Conservation (phyloP, 2,888 invertebrate species). For the Tetheella fluctuosa region DNA sequence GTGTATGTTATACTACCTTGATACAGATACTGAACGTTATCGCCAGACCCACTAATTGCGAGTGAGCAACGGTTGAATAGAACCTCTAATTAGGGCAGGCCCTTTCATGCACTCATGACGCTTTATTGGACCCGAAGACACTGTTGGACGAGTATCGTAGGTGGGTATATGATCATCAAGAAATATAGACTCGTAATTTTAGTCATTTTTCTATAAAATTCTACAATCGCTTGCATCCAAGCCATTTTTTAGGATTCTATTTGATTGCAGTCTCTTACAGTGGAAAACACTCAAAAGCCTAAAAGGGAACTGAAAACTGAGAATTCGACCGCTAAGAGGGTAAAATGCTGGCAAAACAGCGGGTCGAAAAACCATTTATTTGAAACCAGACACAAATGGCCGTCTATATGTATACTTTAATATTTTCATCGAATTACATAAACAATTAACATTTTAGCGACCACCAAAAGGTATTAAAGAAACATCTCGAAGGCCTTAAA, state of each 20-base stretch:
- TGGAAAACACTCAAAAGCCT: too few species aligned
- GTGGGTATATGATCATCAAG: not conserved
- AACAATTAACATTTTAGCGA: not conserved
- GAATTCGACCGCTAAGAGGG: too few species aligned
- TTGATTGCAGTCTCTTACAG: too few species aligned
- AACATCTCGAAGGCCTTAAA: not conserved
- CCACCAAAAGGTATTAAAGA: not conserved
- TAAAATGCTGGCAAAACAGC: too few species aligned
- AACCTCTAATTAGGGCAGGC: slow-evolving; percentile 6
- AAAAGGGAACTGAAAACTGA: too few species aligned
- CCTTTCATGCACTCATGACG: not conserved
- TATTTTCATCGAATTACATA: too few species aligned
- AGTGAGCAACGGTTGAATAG: not conserved
- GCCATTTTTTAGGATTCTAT: too few species aligned
- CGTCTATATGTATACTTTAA: too few species aligned
- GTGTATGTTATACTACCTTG: not conserved
- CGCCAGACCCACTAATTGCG: not conserved
- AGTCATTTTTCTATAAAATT: too few species aligned
- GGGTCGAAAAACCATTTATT: too few species aligned
- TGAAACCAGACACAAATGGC: too few species aligned
- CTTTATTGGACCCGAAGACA: not conserved
- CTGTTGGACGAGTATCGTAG: not conserved
- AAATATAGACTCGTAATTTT: too few species aligned
- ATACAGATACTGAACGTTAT: not conserved
- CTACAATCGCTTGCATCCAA: not conserved